Base-by-base conservation (phyloP, 2,113 vertebrate species). In the Bucco capensis region DNA sequence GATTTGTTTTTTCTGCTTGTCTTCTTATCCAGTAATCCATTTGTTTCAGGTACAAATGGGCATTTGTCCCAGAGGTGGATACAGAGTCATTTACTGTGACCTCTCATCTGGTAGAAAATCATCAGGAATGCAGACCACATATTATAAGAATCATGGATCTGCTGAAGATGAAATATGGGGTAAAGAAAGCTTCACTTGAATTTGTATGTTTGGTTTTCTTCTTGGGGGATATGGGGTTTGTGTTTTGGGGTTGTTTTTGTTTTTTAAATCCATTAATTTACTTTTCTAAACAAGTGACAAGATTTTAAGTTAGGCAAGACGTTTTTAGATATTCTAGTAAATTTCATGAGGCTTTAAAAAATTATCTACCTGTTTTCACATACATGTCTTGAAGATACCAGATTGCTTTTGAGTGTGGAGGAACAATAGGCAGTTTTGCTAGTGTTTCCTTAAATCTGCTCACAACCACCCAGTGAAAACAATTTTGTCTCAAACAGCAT, bases 51-150 rank as follows among this genome's bases (percentile, higher is more conserved):
- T 99, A 99, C 79, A 98, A 98, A 79, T 99, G 99, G 99, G 99
- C 99, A 2, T 99, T 99, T 96, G 98, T 99, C 50, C 99, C 99
- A 35, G 99, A 99, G 88, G 98, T 99, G 88, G 98, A 99, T 93
- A 97, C 98, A n/a, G 98, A 98, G 30, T 81, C 92, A 35, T 98
- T 97, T 72, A 95, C 93, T 44, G 96, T 97, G 89, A 97, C 94
- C 12, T 97, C 96, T 14, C 94, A 98, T 3, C 86, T 98, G 35
- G 89, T 99, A n/a, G 99, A 99, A 65, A 97, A 96, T 33, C 98
- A 98, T 83, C 98, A 98, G 85, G 98, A 98, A 58, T 99, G 98
- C 96, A 98, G 94, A 72, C 98, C 99, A 12, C 98, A 99, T 66
- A 97, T 98, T 24, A 67, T 98, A 71, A 97, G 97, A 96, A 97